A percentile compares a stretch with the other conserved stretches of the same genome.
Conservation (phyloP, 2,888 invertebrate genomes). For the Nineta flava region DNA sequence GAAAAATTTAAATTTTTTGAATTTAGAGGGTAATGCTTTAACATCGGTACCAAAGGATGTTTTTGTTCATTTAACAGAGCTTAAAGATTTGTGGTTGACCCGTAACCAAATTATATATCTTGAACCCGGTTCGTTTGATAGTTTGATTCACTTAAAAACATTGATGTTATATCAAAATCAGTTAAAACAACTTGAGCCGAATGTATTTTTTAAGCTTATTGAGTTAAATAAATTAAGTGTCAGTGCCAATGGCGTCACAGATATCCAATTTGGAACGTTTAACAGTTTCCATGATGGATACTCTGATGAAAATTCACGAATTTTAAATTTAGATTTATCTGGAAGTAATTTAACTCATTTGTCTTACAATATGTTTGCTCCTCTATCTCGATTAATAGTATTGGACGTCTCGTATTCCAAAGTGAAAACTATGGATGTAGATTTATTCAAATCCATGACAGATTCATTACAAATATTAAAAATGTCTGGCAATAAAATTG, state of each 20-base stretch:
- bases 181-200: constrained; percentile 10
- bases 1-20: neutral
- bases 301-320: neutral
- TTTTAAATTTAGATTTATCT: neutral
- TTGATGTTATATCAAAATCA: constrained; percentile 15
- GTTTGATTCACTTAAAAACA: constrained; percentile 5
- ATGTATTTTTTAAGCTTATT: constrained; percentile 13
- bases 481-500: constrained; percentile 13
- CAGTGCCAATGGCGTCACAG: constrained; percentile 14
- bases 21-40: neutral
- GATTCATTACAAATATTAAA: constrained; percentile 10
- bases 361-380: neutral
- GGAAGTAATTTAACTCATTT: neutral
- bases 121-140: neutral
- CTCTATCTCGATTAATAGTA: neutral
- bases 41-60: neutral
- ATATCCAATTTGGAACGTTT: constrained; percentile 11
- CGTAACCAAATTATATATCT: neutral
- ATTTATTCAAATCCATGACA: constrained; percentile 8
- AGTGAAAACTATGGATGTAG: neutral
- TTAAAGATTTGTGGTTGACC: neutral
- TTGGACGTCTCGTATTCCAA: neutral
- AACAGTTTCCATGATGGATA: constrained; percentile 1
- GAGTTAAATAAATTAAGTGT: constrained; percentile 13
- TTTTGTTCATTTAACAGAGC: neutral